Base-by-base conservation (phyloP, 1,140 invertebrate species). In the Eriocheir sinensis region DNA sequence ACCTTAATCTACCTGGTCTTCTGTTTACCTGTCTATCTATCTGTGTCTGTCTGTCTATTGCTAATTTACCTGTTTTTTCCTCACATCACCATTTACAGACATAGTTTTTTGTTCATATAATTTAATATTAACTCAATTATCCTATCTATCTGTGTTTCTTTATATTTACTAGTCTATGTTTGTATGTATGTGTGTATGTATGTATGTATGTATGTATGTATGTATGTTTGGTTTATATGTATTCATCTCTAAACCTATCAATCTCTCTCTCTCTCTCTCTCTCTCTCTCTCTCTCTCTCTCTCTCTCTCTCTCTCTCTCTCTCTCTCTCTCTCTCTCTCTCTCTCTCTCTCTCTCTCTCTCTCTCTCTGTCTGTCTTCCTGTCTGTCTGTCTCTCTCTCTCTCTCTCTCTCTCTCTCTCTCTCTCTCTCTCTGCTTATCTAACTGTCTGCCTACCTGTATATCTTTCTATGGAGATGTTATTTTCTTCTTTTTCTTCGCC, bases 341-440 rank as follows among this genome's bases (percentile, higher is more conserved):
- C 83, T 36, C 32, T 38, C 12, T 17, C 83, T 38, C 32, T 36
- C 32, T 38, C 83, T 36, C 17, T 38, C 17, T 17, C 17, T 36
- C 17, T 6, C 83, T 36, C 83, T 41, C 21, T 86, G 32, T 17
- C 83, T 36, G 32, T 86, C 83, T 17, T 15, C 15, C 83, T 38
- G 32, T 86, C 83, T 9, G 0, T 38, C 17, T 17, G 3, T 17
- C 83, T 32, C 88, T 89, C 40, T 44, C 85, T 88, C 34, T 44
- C 85, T 44, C 85, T 88, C 85, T 88, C 85, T 88, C 30, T 53
- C 48, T 53, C 48, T 53, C 48, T 83, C 36, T 83, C 36, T 38
- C 81, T 38, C 81, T 38, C 36, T 83, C 81, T 83, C 36, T 83
- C 81, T 9, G 38, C 15, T n/a, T 27, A 85, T 85, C 38, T 30